A percentile compares a stretch with the other conserved stretches of the same genome.
Evolutionary conservation across 2,797 vertebrate genomes (phyloP).

Genomic region (Pantherophis alleghaniensis): DNA sequence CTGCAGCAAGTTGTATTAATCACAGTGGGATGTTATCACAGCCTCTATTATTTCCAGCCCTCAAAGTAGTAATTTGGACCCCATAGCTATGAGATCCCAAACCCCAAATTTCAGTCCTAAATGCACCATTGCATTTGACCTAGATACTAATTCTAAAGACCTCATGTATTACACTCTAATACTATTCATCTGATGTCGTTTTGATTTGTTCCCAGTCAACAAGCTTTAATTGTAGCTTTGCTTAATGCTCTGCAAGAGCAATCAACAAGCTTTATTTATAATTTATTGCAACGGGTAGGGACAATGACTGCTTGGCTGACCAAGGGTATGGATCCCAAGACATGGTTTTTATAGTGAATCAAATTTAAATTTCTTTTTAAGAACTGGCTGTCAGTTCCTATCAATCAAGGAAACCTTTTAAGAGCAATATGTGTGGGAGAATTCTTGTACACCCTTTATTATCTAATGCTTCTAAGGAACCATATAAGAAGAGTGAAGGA

Average conservation of each 20-base stretch:
- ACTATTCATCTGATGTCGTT: not conserved
- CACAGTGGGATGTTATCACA: not conserved
- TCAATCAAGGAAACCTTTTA: constrained; percentile 55
- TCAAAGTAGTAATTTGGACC: not conserved
- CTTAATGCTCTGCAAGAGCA: constrained; percentile 35
- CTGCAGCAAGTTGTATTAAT: not conserved
- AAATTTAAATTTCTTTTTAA: constrained; percentile 48
- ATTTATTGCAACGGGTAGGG: not conserved
- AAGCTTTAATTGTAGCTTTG: not conserved
- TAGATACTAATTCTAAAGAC: constrained; percentile 3
- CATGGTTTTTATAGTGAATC: constrained; percentile 34
- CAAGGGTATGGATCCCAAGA: not conserved
- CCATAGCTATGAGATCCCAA: not conserved
- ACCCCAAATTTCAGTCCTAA: not conserved
- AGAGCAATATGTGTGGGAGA: constrained; percentile 38
- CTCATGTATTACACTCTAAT: not conserved
- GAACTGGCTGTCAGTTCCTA: constrained; percentile 51
- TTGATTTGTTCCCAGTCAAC: constrained; percentile 23
- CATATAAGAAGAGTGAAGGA: constrained; percentile 52
- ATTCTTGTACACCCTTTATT: constrained; percentile 35
- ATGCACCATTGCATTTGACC: not conserved
- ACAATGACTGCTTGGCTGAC: constrained; percentile 8
- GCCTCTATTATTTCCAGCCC: not conserved
- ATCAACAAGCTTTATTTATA: constrained; percentile 43
- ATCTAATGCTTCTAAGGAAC: constrained; percentile 47